Conservation (phyloP, 2,888 invertebrate species). For the Protodeltote pygarga region DNA sequence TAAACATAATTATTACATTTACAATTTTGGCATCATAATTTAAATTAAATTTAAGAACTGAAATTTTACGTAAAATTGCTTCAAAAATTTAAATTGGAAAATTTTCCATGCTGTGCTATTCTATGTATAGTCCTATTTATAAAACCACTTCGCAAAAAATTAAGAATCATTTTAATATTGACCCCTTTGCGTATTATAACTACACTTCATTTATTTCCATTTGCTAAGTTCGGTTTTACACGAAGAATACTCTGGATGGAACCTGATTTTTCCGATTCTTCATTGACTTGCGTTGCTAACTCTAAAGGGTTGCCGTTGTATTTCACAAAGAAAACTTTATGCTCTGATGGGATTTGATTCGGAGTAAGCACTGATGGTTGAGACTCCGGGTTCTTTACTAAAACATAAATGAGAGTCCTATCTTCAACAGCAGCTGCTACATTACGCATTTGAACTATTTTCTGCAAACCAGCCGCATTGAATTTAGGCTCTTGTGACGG, state of each 20-base stretch:
- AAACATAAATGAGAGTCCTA: constrained; percentile 91
- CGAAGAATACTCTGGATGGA: constrained; percentile 34
- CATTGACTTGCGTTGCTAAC: constrained; percentile 39
- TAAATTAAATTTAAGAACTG: background rate
- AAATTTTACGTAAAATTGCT: background rate
- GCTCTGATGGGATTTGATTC: constrained; percentile 73
- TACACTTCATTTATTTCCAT: constrained; percentile 30
- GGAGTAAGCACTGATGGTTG: constrained; percentile 65
- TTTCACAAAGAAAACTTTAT: constrained; percentile 92
- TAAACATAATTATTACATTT: too few relatives aligned
- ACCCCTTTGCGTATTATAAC: background rate
- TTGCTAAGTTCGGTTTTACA: constrained; percentile 49
- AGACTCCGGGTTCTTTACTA: constrained; percentile 90
- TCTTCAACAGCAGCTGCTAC: constrained; percentile 87
- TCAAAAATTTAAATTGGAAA: background rate
- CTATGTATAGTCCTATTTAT: too few relatives aligned
- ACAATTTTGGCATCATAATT: too few relatives aligned
- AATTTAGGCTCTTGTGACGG: constrained; percentile 87
- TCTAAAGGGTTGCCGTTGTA: constrained; percentile 62
- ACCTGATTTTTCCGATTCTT: constrained; percentile 33
- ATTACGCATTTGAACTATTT: constrained; percentile 88
- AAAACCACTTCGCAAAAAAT: too few relatives aligned
- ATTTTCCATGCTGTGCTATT: too few relatives aligned
- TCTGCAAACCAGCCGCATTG: constrained; percentile 57
- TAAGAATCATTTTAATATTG: too few relatives aligned